These are phyloP conservation scores for Collichthys lucidus DNA, from an alignment of 2,113 vertebrate genomes.

Conservation along the genomic window DNA sequence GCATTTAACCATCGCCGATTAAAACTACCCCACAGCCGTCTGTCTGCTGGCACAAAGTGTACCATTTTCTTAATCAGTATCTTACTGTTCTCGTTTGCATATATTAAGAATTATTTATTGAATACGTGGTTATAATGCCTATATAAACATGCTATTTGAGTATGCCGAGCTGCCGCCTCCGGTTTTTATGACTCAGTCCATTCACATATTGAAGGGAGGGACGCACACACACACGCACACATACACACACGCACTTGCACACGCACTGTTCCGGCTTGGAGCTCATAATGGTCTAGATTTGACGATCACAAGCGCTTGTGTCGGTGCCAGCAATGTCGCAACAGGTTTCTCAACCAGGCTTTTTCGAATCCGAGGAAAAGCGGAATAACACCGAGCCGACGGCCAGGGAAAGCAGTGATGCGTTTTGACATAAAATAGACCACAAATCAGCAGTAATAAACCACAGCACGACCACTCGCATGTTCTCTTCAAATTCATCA, in stretches of 20 bases:
- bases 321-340: conserved; percentile 75
- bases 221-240: conserved; percentile 29
- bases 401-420: not conserved
- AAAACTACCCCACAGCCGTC: conserved; percentile 4
- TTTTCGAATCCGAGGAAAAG: conserved; percentile 28
- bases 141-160: conserved; percentile 65
- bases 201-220: conserved; percentile 78
- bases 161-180: conserved; percentile 69
- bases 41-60: conserved; percentile 43
- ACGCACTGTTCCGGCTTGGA: conserved; percentile 71
- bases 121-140: conserved; percentile 29
- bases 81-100: not conserved
- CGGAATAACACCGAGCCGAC: conserved; percentile 1
- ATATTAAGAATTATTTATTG: not conserved
- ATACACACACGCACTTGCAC: conserved; percentile 31
- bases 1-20: conserved; percentile 30
- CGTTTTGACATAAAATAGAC: not conserved
- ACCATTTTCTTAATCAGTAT: not conserved
- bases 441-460: not conserved
- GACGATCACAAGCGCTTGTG: conserved; percentile 65
- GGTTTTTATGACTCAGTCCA: conserved; percentile 81
- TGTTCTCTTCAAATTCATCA: not conserved
- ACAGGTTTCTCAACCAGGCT: conserved; percentile 77
- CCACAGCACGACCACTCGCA: not conserved
- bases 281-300: conserved; percentile 69